Evolutionary conservation across 37 sponge, comb jelly and placozoan genomes (phyloP), one percentile per base, ranked within the genome.

Genomic region (Hexactinellida sp.): DNA sequence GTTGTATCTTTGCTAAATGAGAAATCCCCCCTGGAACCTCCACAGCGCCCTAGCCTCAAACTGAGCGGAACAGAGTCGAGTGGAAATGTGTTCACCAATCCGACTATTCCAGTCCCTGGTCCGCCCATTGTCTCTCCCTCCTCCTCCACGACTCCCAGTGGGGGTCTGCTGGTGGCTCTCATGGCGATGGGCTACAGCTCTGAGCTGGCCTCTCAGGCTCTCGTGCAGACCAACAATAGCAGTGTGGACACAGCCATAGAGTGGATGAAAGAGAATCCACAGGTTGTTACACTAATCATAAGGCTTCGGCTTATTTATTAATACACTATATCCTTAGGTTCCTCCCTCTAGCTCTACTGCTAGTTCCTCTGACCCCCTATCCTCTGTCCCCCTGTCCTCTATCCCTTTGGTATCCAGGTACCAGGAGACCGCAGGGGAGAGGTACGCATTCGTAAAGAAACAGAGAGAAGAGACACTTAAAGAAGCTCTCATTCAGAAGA

Each of bases 71-170:
- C 28, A 28, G 76, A n/a, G 76, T 3, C 3, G 13, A n/a, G 76
- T 25, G 76, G 76, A 23, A 63, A 63, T 63, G 76, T 63, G 76
- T 63, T 63, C 76, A 63, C 76, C 1, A 63, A 10, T 63, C 76
- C 76, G 76, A 63, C 76, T 63, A n/a, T 63, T 23, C 76, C 76
- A 25, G 76, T 10, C 34, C 19, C 76, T 63, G 30, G 19, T 28
- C 76, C 76, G 5, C 76, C 76, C 21, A 13, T 13, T 41, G 47
- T 41, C 47, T 25, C 21, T 7, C 13, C 16, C 9, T 16, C 52
- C 52, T 47, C 52, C 52, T 21, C 21, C 5, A 63, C 76, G 34
- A n/a, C 13, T 32, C 76, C 76, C 3, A 63, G 76, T 21, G 76
- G 76, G 13, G 76, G 76, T 25, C 76, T 63, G 3, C 13, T 63